Evolutionary conservation across 2,888 invertebrate genomes (phyloP), one percentile per base, ranked within the genome.

Genomic region (Tachina grossa): DNA sequence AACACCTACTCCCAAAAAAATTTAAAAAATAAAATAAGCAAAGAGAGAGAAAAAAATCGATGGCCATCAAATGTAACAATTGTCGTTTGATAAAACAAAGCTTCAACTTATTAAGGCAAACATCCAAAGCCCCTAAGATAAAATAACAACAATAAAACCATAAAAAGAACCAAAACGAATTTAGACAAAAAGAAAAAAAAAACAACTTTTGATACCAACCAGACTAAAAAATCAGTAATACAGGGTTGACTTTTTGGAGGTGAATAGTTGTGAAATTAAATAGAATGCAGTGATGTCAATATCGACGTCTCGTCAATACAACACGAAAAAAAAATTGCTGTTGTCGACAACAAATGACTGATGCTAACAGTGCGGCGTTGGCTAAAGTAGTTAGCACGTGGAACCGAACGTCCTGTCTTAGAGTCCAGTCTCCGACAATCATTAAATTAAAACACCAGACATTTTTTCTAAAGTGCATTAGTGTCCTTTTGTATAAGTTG

Each of bases 1-100:
- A 81, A 81, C 85, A 83, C 79, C 83, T 83, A 83, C 83, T 69
- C 59, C 53, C 19, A 39, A 57, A 14, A 22, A n/a, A n/a, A 10
- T 5, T 4, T 4, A 31, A 47, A 47, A 11, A 47, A 47, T 4
- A 47, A 57, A 16, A 19, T 22, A 22, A 57, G 22, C 5, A 57
- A 16, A 57, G 19, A 22, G 6, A 57, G 16, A 59, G 5, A 43
- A 49, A 9, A 45, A 31, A 19, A 77, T 74, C 74, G 75, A 63
- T 85, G 79, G 83, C 90, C 91, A 90, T 91, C 91, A 90, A 90
- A 89, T 91, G 91, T 88, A 89, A 89, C 90, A 90, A 90, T 91
- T 91, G 91, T 90, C 91, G 88, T 87, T 82, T 79, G 75, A 68
- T 78, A 81, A 57, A 41, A 68, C 55, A 76, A 61, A 76, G 77